These are phyloP conservation scores for Antrozous pallidus DNA, from an alignment of 2,797 vertebrate genomes.

Conservation along the genomic window DNA sequence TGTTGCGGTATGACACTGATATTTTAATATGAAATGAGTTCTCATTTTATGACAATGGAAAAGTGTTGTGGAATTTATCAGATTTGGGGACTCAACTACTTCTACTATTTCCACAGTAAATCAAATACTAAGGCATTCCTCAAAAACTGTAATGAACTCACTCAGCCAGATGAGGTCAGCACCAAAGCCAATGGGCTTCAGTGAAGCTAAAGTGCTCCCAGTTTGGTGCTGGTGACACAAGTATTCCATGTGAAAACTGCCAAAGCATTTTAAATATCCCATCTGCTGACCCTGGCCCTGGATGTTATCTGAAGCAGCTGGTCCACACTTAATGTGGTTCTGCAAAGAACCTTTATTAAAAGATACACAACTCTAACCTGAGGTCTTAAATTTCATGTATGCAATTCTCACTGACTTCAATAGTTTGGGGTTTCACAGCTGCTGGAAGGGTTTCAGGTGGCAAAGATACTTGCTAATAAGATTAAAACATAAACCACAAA, in stretches of 20 bases:
- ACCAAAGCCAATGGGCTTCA: not conserved
- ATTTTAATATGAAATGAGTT: not conserved
- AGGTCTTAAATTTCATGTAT: not conserved
- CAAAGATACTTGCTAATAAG: constrained; percentile 42
- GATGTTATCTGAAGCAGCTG: not conserved
- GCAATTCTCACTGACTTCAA: constrained; percentile 17
- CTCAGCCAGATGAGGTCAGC: constrained; percentile 72
- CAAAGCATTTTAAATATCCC: not conserved
- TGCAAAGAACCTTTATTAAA: constrained; percentile 1
- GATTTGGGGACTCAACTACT: not conserved
- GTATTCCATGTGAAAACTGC: not conserved
- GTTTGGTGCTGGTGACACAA: not conserved
- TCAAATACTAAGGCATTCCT: not conserved
- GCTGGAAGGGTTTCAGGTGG: constrained; percentile 18
- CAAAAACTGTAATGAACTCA: constrained; percentile 49
- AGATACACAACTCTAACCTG: not conserved
- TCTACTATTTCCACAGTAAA: not conserved
- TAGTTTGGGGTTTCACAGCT: constrained; percentile 20
- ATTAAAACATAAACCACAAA: constrained; percentile 54
- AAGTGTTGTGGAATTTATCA: not conserved
- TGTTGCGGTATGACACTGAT: not conserved
- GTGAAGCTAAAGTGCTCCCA: not conserved
- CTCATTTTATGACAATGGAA: not conserved
- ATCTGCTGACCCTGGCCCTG: not conserved
- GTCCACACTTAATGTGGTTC: not conserved